These are phyloP conservation scores for Darevskia mixta DNA, from an alignment of 2,797 vertebrate genomes.

Conservation along the genomic window DNA sequence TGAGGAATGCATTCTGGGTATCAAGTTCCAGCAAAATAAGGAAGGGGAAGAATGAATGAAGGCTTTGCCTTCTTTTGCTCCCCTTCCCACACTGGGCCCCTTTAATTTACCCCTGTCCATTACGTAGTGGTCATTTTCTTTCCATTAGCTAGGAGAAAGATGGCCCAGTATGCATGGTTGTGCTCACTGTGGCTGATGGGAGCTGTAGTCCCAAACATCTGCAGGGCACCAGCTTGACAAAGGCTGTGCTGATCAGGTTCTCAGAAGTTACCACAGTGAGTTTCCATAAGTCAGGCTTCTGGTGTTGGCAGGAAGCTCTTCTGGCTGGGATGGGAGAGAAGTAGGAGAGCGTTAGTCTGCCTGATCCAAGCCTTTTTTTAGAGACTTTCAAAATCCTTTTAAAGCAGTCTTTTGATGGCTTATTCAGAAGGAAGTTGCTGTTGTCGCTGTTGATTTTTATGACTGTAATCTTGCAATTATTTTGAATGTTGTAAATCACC, in stretches of 20 bases:
- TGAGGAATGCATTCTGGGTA: not conserved
- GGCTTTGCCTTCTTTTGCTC: not conserved
- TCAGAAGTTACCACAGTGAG: not conserved
- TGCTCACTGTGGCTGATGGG: no score
- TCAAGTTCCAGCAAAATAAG: not conserved
- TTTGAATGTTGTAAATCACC: not conserved
- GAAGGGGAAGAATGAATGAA: not conserved
- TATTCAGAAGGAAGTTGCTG: not conserved
- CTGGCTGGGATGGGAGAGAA: not conserved
- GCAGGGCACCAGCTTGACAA: no score
- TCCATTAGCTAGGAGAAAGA: not conserved
- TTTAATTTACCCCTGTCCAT: not conserved
- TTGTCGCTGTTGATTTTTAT: not conserved
- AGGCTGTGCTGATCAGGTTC: not conserved
- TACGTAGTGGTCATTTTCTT: not conserved
- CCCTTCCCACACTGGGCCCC: not conserved
- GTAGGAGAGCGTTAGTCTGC: not conserved
- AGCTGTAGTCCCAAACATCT: no score
- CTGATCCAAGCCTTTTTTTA: not conserved
- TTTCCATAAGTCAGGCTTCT: not conserved
- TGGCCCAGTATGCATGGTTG: not conserved
- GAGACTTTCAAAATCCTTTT: not conserved
- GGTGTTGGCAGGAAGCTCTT: not conserved
- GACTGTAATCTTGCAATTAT: not conserved
- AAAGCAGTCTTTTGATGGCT: not conserved